Percentiles rank a stretch among this genome's conserved stretches.
These are phyloP conservation scores for Leuciscus idus DNA, from an alignment of 2,113 vertebrate species.

Conservation along the genomic window DNA sequence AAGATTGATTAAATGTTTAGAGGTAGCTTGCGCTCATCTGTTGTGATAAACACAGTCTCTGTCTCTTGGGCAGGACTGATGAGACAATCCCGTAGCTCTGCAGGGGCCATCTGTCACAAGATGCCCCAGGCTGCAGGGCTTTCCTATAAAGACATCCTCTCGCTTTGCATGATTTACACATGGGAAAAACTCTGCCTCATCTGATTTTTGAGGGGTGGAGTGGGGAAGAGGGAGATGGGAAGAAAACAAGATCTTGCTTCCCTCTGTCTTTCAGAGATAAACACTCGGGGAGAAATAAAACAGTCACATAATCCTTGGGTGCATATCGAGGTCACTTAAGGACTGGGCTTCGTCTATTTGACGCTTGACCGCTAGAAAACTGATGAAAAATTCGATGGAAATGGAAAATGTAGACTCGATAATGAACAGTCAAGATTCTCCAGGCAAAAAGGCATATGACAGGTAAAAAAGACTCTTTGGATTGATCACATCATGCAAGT, in stretches of 20 bases:
- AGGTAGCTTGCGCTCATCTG: constrained; percentile 45
- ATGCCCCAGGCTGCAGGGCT: constrained; percentile 42
- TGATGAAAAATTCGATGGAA: neutral
- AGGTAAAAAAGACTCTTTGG: neutral
- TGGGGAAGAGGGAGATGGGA: neutral
- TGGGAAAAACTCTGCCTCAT: constrained; percentile 38
- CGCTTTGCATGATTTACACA: constrained; percentile 43
- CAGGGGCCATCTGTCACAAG: constrained; percentile 56
- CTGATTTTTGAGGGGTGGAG: constrained; percentile 27
- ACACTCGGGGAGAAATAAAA: neutral
- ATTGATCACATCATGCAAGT: neutral
- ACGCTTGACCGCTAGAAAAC: neutral
- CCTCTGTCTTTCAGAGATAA: neutral
- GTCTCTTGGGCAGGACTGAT: constrained; percentile 54
- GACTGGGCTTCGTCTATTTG: neutral
- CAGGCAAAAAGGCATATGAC: neutral
- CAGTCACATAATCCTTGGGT: neutral
- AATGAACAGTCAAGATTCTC: neutral
- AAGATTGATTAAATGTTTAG: constrained; percentile 48
- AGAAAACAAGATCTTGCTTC: neutral
- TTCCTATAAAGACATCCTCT: constrained; percentile 47
- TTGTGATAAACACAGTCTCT: constrained; percentile 52
- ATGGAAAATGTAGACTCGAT: neutral
- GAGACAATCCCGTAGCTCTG: constrained; percentile 52
- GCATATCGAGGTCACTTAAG: neutral